Base-by-base conservation (phyloP, 2,888 invertebrate genomes). In the Zele albiditarsus region DNA sequence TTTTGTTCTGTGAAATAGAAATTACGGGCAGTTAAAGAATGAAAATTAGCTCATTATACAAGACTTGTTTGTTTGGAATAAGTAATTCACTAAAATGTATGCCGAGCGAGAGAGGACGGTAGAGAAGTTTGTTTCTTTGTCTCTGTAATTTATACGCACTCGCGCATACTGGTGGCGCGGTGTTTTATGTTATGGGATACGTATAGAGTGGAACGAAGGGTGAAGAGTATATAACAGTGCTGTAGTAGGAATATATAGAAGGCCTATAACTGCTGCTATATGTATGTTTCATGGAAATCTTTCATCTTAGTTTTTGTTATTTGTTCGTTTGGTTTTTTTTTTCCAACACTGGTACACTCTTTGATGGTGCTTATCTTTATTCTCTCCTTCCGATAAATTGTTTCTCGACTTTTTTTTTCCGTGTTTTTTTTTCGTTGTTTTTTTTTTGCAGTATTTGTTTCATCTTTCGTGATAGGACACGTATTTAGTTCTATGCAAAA, bases 131-230 rank as follows among this genome's bases (percentile, higher is more conserved):
- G 53, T 53, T 53, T 53, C 53, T 53, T 53, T 53, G 53, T 20
- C 10, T 53, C 20, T 53, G 53, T 53, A 53, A 53, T 53, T 53
- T 53, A 53, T 53, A 53, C 53, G 53, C 53, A 20, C 53, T 53
- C 53, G 53, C 23, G 53, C 46, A 46, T n/a, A 46, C 46, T 53
- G 20, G 8, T 53, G n/a, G 46, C 16, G 46, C 46, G 46, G 53
- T 20, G 20, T 53, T 53, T 53, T 53, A 53, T 53, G 53, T 53
- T 53, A 53, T 6, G 53, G 10, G 20, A 20, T 20, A 20, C n/a
- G 46, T 53, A 53, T 23, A 23, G 53, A 20, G 53, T 53, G 53
- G 53, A 53, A 53, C 53, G 53, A 53, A 8, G 53, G 53, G 53
- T 53, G 53, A 53, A 53, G 8, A 53, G 53, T 20, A 23, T 53